These are phyloP conservation scores for Plagodis dolabraria DNA, from an alignment of 2,888 invertebrate genomes.

Conservation along the genomic window DNA sequence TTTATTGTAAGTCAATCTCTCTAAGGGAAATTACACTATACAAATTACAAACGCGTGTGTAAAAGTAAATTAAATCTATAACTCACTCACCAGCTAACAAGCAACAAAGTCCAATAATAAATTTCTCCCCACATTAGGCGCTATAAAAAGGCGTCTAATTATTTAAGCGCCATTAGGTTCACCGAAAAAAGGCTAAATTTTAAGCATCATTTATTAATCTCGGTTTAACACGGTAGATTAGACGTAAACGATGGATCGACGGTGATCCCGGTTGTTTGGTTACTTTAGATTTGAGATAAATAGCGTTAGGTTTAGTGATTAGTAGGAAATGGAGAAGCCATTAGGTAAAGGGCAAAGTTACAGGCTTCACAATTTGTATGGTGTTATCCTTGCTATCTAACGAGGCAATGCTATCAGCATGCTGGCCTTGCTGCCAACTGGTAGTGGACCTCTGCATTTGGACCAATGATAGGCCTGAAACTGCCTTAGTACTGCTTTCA, in stretches of 20 bases:
- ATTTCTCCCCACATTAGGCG: slow-evolving; percentile 48
- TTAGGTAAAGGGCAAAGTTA: slow-evolving; percentile 36
- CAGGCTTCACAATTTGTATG: slow-evolving; percentile 17
- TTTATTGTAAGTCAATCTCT: too few species aligned
- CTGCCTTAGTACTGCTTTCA: too few species aligned
- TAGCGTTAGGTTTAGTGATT: slow-evolving; percentile 31
- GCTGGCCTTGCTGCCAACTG: too few species aligned
- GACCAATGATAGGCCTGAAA: too few species aligned
- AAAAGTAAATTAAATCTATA: slow-evolving; percentile 36
- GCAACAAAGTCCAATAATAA: slow-evolving; percentile 68
- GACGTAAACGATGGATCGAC: slow-evolving; percentile 62
- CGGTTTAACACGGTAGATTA: slow-evolving; percentile 71
- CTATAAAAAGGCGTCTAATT: slow-evolving; percentile 73
- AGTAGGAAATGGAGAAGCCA: slow-evolving; percentile 3
- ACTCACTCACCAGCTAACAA: slow-evolving; percentile 61
- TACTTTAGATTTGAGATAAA: slow-evolving; percentile 49
- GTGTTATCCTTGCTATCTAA: background rate
- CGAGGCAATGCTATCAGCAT: too few species aligned
- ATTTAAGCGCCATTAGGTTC: slow-evolving; percentile 73
- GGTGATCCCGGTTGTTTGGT: slow-evolving; percentile 38
- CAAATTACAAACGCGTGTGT: too few species aligned
- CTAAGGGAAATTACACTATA: too few species aligned
- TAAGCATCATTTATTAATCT: slow-evolving; percentile 82
- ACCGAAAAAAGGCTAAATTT: slow-evolving; percentile 82
- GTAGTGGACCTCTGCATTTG: too few species aligned